Conservation (phyloP, 2,113 vertebrate genomes). For the Micronycteris hirsuta region DNA sequence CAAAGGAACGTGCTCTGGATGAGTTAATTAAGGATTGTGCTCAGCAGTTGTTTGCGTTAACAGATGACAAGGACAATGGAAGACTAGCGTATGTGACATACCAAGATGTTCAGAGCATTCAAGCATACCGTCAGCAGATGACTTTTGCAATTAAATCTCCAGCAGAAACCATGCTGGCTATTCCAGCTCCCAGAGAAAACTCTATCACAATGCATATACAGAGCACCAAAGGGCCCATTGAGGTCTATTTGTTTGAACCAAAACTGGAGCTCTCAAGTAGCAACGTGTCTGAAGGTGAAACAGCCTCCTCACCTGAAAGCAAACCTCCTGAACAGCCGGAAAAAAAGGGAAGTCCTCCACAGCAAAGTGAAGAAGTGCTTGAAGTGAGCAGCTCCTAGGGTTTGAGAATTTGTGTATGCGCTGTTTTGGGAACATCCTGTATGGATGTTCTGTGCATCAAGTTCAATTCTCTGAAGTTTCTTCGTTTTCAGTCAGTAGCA, state of each 20-base stretch:
- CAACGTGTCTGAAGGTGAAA: constrained; percentile 25
- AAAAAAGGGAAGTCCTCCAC: constrained; percentile 59
- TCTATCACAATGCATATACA: constrained; percentile 88
- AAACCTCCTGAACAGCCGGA: not conserved
- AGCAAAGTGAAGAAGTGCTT: constrained; percentile 34
- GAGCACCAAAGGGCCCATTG: constrained; percentile 87
- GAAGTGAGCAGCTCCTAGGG: constrained; percentile 31
- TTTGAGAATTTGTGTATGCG: not conserved
- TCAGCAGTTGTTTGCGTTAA: constrained; percentile 89
- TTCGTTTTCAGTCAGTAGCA: not conserved
- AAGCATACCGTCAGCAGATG: constrained; percentile 89
- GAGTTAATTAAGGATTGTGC: constrained; percentile 90
- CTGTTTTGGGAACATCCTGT: not conserved
- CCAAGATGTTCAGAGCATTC: constrained; percentile 87
- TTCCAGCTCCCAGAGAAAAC: constrained; percentile 89
- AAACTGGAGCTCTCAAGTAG: constrained; percentile 53
- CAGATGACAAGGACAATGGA: constrained; percentile 85
- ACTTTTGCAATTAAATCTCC: constrained; percentile 91
- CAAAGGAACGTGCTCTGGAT: constrained; percentile 92
- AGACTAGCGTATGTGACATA: constrained; percentile 92
- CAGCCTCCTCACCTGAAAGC: constrained; percentile 12
- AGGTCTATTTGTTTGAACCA: constrained; percentile 84
- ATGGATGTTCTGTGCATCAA: not conserved
- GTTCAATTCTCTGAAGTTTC: not conserved
- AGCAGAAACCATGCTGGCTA: constrained; percentile 90